Percentiles rank a stretch among this genome's conserved stretches.
Evolutionary conservation across 2,888 invertebrate genomes (phyloP).

Genomic region (Gortyna flavago): DNA sequence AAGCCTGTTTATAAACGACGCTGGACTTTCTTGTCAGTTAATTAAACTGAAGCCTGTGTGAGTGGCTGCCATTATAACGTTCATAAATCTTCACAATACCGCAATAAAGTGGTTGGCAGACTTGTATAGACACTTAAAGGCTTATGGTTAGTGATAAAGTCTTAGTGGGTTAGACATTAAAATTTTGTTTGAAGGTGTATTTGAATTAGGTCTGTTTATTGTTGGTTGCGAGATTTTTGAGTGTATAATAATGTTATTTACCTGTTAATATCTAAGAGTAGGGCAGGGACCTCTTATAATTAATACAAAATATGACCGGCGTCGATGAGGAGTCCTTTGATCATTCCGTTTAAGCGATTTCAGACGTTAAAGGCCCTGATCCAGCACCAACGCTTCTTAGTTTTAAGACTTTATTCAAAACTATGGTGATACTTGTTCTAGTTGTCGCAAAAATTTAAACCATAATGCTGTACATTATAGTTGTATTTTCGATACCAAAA

Average conservation of each 20-base stretch:
- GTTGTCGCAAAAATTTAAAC: too few relatives aligned
- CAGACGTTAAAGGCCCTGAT: not conserved
- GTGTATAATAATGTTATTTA: not conserved
- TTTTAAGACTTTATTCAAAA: not conserved
- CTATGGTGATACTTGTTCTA: not conserved
- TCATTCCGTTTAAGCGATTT: not conserved
- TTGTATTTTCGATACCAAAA: not conserved
- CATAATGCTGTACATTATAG: not conserved
- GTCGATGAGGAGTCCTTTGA: accelerated
- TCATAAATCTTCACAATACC: constrained; percentile 47
- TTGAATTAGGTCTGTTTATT: constrained; percentile 3
- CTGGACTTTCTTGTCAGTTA: constrained; percentile 60
- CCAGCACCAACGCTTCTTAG: not conserved
- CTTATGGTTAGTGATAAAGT: constrained; percentile 16
- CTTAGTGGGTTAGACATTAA: constrained; percentile 1
- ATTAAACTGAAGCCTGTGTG: constrained; percentile 60
- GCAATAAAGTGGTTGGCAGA: constrained; percentile 37
- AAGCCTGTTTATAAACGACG: constrained; percentile 42
- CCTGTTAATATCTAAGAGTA: not conserved
- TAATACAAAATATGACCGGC: not conserved
- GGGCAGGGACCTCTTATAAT: not conserved
- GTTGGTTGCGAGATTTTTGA: not conserved
- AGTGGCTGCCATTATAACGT: constrained; percentile 53
- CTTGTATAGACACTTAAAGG: constrained; percentile 15
- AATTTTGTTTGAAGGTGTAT: constrained; percentile 3